Evolutionary conservation across 2,888 invertebrate species (phyloP).

Genomic region (Pantelozetes paolii): DNA sequence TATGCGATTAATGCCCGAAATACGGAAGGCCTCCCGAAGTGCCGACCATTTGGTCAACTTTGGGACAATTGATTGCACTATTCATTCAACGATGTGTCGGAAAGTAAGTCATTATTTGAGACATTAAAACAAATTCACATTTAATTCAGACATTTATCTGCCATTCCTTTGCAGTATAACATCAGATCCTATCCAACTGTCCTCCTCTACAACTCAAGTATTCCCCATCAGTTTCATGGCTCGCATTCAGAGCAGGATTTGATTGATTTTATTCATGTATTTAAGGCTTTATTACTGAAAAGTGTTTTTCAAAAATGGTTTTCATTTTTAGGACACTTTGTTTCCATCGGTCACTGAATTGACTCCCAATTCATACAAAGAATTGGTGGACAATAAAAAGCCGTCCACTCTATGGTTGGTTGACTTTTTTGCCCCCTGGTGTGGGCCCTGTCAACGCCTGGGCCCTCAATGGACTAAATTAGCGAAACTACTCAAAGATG

Average conservation of each 20-base stretch:
- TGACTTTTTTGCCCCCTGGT: conserved; percentile 71
- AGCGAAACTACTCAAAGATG: conserved; percentile 57
- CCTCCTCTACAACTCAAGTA: conserved; percentile 62
- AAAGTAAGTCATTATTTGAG: conserved; percentile 44
- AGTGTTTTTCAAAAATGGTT: conserved; percentile 21
- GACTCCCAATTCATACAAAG: conserved; percentile 58
- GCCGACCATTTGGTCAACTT: conserved; percentile 55
- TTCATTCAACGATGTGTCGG: conserved; percentile 60
- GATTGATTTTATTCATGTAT: conserved; percentile 60
- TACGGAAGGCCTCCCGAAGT: conserved; percentile 62
- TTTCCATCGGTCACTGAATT: conserved; percentile 60
- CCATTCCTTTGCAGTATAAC: conserved; percentile 56
- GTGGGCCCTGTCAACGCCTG: conserved; percentile 67
- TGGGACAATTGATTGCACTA: conserved; percentile 67
- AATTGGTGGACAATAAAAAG: conserved; percentile 57
- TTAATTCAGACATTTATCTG: no score
- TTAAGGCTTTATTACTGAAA: conserved; percentile 52
- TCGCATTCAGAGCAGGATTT: conserved; percentile 59
- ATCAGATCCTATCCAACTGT: conserved; percentile 67
- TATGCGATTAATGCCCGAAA: conserved; percentile 64
- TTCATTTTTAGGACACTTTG: conserved; percentile 52
- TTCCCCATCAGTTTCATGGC: conserved; percentile 60
- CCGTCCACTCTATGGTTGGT: conserved; percentile 63
- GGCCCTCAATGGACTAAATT: conserved; percentile 65
- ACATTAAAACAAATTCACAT: neutral